These are phyloP conservation scores for Numenius phaeopus DNA, from an alignment of 2,797 vertebrate genomes.

Conservation along the genomic window DNA sequence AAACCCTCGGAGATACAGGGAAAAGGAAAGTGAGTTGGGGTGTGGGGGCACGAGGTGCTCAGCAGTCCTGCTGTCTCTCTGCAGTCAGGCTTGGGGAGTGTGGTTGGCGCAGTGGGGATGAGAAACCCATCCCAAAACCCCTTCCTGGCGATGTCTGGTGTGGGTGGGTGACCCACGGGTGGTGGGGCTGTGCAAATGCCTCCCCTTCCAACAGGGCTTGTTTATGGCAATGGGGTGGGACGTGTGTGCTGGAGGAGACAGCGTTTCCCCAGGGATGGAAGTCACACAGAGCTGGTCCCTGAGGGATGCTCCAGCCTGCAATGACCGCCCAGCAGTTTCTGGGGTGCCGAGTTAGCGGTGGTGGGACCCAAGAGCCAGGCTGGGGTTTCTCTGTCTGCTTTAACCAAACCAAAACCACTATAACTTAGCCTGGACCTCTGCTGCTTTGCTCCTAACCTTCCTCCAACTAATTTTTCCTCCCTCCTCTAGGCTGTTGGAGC, in stretches of 20 bases:
- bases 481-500: background rate
- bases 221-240: background rate
- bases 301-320: background rate
- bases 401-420: background rate
- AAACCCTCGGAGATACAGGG: accelerated
- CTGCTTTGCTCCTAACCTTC: background rate
- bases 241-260: background rate
- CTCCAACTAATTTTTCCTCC: background rate
- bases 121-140: background rate
- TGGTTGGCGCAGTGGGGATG: accelerated
- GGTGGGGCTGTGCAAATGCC: accelerated
- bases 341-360: background rate
- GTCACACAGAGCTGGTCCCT: background rate
- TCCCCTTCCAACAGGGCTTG: background rate
- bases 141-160: background rate
- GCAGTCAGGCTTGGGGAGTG: accelerated
- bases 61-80: background rate
- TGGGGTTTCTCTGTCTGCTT: background rate
- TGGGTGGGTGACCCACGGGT: accelerated
- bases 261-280: background rate
- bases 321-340: accelerated
- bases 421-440: background rate
- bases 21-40: background rate
- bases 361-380: background rate
- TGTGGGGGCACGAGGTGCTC: accelerated